A percentile compares a stretch with the other conserved stretches of the same genome.
Conservation (phyloP, 2,888 invertebrate genomes). For the Lymantria dispar region DNA sequence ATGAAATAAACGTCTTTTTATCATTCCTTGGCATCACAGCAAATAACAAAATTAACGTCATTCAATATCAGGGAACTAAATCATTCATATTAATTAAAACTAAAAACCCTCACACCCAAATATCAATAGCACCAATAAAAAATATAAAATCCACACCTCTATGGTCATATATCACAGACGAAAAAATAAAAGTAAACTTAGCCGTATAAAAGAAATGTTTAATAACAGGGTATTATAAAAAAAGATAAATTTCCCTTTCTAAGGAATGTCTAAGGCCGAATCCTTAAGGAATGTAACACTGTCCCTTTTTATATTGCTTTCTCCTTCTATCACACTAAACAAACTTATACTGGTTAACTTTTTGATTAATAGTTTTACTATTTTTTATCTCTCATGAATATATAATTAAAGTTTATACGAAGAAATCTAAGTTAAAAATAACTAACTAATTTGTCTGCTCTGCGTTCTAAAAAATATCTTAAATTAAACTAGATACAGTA, state of each 20-base stretch:
- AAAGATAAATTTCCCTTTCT: constrained; percentile 66
- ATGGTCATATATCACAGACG: constrained; percentile 40
- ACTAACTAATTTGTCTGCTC: too few species aligned
- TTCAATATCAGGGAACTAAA: constrained; percentile 7
- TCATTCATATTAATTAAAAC: constrained; percentile 35
- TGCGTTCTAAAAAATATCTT: too few species aligned
- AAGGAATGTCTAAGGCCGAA: constrained; percentile 52
- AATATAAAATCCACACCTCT: constrained; percentile 41
- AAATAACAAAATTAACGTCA: background rate
- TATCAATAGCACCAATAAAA: constrained; percentile 8
- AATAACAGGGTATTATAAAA: constrained; percentile 39
- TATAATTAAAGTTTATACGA: background rate
- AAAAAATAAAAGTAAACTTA: constrained; percentile 49
- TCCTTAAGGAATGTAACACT: constrained; percentile 63
- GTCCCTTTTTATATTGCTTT: constrained; percentile 51
- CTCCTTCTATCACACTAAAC: constrained; percentile 32
- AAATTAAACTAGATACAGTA: too few species aligned
- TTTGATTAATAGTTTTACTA: constrained; percentile 65
- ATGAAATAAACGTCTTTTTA: background rate
- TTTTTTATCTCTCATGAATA: constrained; percentile 51
- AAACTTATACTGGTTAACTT: constrained; percentile 57
- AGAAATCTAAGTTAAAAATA: too few species aligned
- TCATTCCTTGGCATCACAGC: background rate
- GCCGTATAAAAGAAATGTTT: constrained; percentile 41
- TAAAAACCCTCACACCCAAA: constrained; percentile 9